A percentile compares a stretch with the other conserved stretches of the same genome.
These are phyloP conservation scores for Cheilosia scutellata DNA, from an alignment of 2,888 invertebrate genomes.

Conservation along the genomic window DNA sequence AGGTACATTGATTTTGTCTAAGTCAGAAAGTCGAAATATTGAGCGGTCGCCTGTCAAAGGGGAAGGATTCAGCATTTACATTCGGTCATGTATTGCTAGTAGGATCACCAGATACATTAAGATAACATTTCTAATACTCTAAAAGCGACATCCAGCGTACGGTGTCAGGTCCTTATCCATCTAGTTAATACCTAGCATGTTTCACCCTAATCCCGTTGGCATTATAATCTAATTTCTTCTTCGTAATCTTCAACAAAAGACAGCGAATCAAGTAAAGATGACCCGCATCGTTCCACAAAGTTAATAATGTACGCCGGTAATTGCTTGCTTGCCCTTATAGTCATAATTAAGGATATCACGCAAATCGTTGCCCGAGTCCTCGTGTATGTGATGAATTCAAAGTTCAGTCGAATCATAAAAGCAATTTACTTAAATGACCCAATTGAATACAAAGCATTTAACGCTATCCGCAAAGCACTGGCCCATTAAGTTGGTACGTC, in stretches of 20 bases:
- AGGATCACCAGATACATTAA: too few relatives aligned
- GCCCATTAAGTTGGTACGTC: constrained; percentile 47
- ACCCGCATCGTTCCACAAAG: constrained; percentile 34
- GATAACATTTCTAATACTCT: too few relatives aligned
- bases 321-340: constrained; percentile 28
- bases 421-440: constrained; percentile 45
- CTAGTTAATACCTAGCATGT: too few relatives aligned
- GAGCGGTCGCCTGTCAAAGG: neutral
- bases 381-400: constrained; percentile 1
- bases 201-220: neutral
- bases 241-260: neutral
- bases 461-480: constrained; percentile 36
- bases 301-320: constrained; percentile 22
- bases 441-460: constrained; percentile 58
- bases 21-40: neutral
- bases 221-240: neutral
- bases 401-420: constrained; percentile 40
- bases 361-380: constrained; percentile 2
- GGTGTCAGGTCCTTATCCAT: too few relatives aligned
- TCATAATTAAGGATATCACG: constrained; percentile 48
- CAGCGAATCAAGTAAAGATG: constrained; percentile 17
- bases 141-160: too few relatives aligned
- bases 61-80: neutral
- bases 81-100: too few relatives aligned
- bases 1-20: constrained; percentile 2